Percentiles rank a stretch among this genome's conserved stretches.
These are phyloP conservation scores for Melanotaenia pygmaea DNA, from an alignment of 2,797 vertebrate genomes.

Conservation along the genomic window DNA sequence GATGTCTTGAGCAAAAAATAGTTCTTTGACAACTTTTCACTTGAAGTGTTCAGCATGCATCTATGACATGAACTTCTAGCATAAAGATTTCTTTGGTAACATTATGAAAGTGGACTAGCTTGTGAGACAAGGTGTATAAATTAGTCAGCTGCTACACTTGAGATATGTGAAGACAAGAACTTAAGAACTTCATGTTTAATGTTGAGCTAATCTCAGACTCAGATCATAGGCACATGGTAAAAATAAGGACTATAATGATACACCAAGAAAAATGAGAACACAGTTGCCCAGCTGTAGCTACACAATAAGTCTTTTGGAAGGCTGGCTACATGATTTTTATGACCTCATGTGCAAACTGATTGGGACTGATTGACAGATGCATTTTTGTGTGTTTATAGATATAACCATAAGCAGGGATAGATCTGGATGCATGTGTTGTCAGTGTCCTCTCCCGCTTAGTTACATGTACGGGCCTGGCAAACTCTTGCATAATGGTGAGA, in stretches of 20 bases:
- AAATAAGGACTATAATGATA: background rate
- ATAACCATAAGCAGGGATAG: too few relatives aligned
- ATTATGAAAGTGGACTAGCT: background rate
- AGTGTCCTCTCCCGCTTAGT: too few relatives aligned
- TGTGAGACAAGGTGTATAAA: background rate
- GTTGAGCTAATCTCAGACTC: background rate
- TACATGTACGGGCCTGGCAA: background rate
- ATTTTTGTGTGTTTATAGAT: too few relatives aligned
- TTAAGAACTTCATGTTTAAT: constrained; percentile 3
- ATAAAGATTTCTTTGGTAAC: background rate
- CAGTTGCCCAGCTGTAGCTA: background rate
- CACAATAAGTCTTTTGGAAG: background rate
- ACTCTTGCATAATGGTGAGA: background rate
- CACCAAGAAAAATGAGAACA: background rate
- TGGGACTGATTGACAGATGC: background rate
- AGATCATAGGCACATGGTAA: background rate
- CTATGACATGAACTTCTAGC: background rate
- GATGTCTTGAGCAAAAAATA: constrained; percentile 25
- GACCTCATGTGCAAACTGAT: background rate
- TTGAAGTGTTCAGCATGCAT: background rate
- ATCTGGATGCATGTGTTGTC: too few relatives aligned
- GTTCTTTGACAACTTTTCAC: constrained; percentile 5
- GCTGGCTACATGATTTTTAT: background rate
- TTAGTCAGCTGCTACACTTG: background rate
- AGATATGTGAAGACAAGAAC: background rate